These are phyloP conservation scores for Nymphalis c-album DNA, from an alignment of 2,888 invertebrate species.

Conservation along the genomic window DNA sequence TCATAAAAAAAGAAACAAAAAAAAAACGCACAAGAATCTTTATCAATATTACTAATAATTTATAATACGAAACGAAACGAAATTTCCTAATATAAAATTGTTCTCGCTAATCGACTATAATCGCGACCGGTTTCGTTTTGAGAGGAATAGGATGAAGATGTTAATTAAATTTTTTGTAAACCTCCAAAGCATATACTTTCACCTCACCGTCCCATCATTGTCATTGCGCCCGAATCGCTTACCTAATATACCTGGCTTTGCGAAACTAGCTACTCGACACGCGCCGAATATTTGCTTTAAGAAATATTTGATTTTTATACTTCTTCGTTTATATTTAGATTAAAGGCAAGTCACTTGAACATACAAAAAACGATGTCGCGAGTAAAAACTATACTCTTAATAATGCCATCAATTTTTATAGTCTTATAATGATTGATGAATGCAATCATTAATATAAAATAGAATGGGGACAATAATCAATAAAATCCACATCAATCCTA, in stretches of 20 bases:
- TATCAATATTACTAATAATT: not conserved
- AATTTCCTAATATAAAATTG: conserved; percentile 7
- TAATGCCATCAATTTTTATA: no score
- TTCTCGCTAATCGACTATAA: conserved; percentile 14
- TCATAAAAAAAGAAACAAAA: no score
- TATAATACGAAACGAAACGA: not conserved
- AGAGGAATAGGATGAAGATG: conserved; percentile 32
- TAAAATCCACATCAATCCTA: no score
- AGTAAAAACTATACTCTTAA: no score
- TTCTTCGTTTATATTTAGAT: not conserved
- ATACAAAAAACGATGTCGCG: no score
- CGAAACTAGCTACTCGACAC: conserved; percentile 63
- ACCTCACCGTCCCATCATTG: conserved; percentile 66
- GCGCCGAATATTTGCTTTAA: conserved; percentile 48
- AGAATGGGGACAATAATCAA: no score
- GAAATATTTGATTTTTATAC: not conserved
- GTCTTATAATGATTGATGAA: no score
- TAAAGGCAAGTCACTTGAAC: not conserved
- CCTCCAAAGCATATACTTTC: conserved; percentile 65
- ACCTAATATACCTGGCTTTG: conserved; percentile 65
- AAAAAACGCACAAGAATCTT: not conserved
- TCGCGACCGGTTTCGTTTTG: conserved; percentile 17
- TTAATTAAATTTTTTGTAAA: conserved; percentile 45
- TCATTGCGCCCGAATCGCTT: conserved; percentile 70
- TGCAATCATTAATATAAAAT: no score